Percentiles rank a stretch among this genome's conserved stretches.
Conservation (phyloP, 1,140 invertebrate species). For the Neotoxoptera formosana region DNA sequence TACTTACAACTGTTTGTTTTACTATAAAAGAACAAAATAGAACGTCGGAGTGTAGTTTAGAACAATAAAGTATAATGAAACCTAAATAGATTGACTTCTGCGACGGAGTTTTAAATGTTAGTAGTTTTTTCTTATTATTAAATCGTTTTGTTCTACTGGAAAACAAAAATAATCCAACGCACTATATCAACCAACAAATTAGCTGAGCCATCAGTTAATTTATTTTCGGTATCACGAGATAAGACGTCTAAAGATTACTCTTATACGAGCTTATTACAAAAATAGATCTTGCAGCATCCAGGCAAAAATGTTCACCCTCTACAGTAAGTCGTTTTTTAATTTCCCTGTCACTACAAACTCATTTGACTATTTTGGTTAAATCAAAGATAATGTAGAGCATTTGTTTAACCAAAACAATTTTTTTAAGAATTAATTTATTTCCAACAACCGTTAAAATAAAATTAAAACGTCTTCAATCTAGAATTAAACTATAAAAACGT, state of each 20-base stretch:
- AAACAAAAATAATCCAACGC: not conserved
- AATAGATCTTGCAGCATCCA: not conserved
- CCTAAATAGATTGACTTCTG: not conserved
- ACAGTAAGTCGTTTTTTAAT: not conserved
- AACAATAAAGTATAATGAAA: not conserved
- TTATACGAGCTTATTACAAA: constrained; percentile 19
- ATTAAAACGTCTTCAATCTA: not conserved
- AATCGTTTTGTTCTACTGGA: not conserved
- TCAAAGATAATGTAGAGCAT: not conserved
- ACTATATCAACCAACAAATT: constrained; percentile 1
- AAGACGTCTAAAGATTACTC: not conserved
- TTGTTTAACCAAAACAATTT: not conserved
- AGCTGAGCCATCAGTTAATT: constrained; percentile 22
- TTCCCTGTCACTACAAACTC: not conserved
- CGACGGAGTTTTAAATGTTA: not conserved
- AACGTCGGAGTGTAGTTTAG: not conserved
- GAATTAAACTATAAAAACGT: not conserved
- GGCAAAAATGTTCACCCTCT: not conserved
- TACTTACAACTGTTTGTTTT: not conserved
- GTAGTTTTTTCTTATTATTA: not conserved
- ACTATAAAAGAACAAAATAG: not conserved
- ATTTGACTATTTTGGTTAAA: not conserved
- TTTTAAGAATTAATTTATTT: not conserved
- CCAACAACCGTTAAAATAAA: not conserved
- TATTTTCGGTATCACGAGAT: not conserved